phyloP scores from a whole-genome alignment of 2,888 invertebrate genomes.

The Standfussiana lucernea region DNA sequence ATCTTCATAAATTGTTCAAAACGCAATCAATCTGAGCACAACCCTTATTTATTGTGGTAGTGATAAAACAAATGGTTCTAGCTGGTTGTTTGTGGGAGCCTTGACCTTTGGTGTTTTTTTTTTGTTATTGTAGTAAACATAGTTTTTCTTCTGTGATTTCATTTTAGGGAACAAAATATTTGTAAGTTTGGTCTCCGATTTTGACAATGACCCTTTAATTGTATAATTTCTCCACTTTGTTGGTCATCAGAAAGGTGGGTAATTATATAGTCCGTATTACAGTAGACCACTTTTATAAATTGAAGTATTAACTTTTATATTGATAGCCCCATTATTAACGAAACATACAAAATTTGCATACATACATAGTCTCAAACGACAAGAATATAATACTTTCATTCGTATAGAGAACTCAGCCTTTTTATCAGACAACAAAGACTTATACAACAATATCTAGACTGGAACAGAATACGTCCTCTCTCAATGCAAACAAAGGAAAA shows the following conservation, averaged over 20 bases:
- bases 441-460: conserved; percentile 44
- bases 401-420: background rate
- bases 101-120: conserved; percentile 26
- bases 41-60: conserved; percentile 63
- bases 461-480: conserved; percentile 41
- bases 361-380: background rate
- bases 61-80: conserved; percentile 61
- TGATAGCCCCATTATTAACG: background rate
- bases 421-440: conserved; percentile 29
- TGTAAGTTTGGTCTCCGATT: background rate
- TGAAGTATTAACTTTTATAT: background rate
- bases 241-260: background rate
- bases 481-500: conserved; percentile 53
- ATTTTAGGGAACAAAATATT: background rate
- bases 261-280: too few relatives aligned
- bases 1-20: conserved; percentile 71
- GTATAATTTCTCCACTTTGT: background rate
- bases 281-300: too few relatives aligned
- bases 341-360: background rate
- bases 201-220: background rate
- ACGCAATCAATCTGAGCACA: conserved; percentile 65
- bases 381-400: background rate
- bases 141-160: background rate
- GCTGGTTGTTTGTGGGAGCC: conserved; percentile 26
- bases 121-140: background rate